phyloP scores from a whole-genome alignment of 2,797 vertebrate genomes.

The Discoglossus pictus region DNA sequence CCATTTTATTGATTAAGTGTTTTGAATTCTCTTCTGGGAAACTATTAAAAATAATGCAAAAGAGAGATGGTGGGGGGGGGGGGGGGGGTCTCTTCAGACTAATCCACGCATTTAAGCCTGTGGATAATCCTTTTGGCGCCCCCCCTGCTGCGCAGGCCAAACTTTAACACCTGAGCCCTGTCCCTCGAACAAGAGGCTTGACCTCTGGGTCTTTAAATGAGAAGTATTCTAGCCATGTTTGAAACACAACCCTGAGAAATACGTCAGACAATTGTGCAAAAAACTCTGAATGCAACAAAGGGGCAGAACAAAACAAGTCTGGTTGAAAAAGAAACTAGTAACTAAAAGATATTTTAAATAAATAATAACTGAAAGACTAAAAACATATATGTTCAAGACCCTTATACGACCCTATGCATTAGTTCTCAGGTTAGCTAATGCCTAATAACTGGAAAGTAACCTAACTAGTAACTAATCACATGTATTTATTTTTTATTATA shows the following conservation, averaged over 20 bases:
- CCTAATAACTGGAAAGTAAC: too few relatives aligned
- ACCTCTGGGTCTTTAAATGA: constrained; percentile 43
- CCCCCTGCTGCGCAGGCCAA: constrained; percentile 31
- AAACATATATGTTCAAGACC: too few relatives aligned
- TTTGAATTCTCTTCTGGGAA: constrained; percentile 35
- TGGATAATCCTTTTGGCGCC: constrained; percentile 52
- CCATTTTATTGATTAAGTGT: constrained; percentile 39
- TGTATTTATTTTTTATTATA: too few relatives aligned
- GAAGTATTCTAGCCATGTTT: constrained; percentile 3
- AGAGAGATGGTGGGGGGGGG: constrained; percentile 31
- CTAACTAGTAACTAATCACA: too few relatives aligned
- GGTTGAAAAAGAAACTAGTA: background rate
- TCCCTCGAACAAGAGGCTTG: constrained; percentile 49
- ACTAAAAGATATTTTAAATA: too few relatives aligned
- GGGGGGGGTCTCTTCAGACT: constrained; percentile 39
- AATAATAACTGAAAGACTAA: too few relatives aligned
- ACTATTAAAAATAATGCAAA: background rate
- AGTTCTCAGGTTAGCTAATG: too few relatives aligned
- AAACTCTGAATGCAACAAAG: constrained; percentile 1
- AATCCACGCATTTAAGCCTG: constrained; percentile 39
- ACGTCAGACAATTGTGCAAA: background rate
- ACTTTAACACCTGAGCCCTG: constrained; percentile 53
- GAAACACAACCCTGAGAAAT: constrained; percentile 31
- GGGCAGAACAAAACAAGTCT: background rate
- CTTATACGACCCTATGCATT: too few relatives aligned